Evolutionary conservation across 2,113 vertebrate species (phyloP).

Genomic region (Corydoras sp.): DNA sequence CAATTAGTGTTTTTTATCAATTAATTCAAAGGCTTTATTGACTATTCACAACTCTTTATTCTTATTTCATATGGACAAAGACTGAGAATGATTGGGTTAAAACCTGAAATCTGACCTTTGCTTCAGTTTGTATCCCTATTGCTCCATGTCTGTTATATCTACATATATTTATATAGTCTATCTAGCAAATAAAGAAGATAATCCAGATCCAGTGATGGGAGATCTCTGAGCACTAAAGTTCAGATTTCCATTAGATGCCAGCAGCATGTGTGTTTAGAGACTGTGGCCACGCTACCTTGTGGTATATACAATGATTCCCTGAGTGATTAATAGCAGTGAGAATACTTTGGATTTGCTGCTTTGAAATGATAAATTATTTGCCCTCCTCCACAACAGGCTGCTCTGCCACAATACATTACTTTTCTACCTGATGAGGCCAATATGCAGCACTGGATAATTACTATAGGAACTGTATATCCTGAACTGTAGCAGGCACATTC

Average conservation of each 20-base stretch:
- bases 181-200: no score
- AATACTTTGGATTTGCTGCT: slow-evolving; percentile 59
- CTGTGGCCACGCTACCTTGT: slow-evolving; percentile 14
- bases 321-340: slow-evolving; percentile 56
- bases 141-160: no score
- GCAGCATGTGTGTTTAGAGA: slow-evolving; percentile 15
- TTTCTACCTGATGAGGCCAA: slow-evolving; percentile 72
- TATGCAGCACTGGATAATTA: slow-evolving; percentile 82
- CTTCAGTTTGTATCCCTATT: no score
- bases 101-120: no score
- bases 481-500: slow-evolving; percentile 69
- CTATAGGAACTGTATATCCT: slow-evolving; percentile 80
- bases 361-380: slow-evolving; percentile 70
- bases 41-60: no score
- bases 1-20: no score
- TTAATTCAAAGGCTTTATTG: no score
- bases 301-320: slow-evolving; percentile 56
- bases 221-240: neutral
- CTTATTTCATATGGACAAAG: no score
- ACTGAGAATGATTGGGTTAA: no score
- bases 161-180: no score
- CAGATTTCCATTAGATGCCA: neutral
- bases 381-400: slow-evolving; percentile 58
- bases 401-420: slow-evolving; percentile 64
- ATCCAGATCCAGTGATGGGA: no score